These are phyloP conservation scores for Argyra leucocephala DNA, from an alignment of 2,888 invertebrate species.

Conservation along the genomic window DNA sequence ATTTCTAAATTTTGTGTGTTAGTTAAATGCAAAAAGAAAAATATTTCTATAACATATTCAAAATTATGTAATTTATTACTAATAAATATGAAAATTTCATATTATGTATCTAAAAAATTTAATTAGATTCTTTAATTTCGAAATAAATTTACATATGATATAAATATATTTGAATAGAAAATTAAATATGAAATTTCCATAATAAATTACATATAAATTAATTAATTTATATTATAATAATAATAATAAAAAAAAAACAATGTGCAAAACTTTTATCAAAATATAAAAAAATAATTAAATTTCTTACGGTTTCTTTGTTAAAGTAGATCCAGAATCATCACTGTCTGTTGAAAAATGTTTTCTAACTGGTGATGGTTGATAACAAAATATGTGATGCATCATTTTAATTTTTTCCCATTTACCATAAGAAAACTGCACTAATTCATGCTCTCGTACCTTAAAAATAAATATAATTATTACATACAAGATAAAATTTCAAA, in stretches of 20 bases:
- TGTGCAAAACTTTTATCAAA: too few relatives aligned
- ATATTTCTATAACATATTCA: neutral
- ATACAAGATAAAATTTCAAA: constrained; percentile 12
- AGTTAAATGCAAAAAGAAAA: neutral
- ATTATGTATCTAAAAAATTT: neutral
- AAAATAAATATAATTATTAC: constrained; percentile 11
- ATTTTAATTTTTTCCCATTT: constrained; percentile 74
- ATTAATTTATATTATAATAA: too few relatives aligned
- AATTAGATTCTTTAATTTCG: neutral
- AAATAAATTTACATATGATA: neutral
- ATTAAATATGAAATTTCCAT: constrained; percentile 1
- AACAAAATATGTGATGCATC: constrained; percentile 83
- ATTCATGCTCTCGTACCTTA: constrained; percentile 68
- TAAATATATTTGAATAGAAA: neutral
- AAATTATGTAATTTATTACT: neutral
- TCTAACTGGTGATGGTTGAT: constrained; percentile 74
- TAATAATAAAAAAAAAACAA: too few relatives aligned
- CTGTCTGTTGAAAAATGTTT: constrained; percentile 71
- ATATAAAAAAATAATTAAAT: neutral
- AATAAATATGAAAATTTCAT: neutral
- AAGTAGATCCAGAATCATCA: constrained; percentile 48
- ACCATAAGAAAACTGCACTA: constrained; percentile 73
- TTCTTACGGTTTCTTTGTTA: constrained; percentile 45
- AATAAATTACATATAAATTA: neutral
- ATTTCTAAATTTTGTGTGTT: neutral